Evolutionary conservation across 2,797 vertebrate species (phyloP).

Genomic region (Malurus leucopterus): DNA sequence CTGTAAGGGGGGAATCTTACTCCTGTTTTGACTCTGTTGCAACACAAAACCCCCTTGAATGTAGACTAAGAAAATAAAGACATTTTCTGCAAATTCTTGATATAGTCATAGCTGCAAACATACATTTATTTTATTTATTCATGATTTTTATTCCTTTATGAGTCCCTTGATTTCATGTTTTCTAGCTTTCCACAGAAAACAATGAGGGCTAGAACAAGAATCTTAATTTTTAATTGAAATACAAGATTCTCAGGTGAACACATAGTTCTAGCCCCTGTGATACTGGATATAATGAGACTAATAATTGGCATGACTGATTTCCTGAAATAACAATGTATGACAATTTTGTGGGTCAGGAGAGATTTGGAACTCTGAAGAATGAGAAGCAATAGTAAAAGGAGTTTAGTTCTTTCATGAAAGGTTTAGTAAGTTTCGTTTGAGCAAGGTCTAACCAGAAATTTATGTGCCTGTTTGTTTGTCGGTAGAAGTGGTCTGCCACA

Average conservation of each 20-base stretch:
- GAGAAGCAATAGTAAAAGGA: neutral
- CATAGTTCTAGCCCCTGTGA: neutral
- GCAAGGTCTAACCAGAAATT: neutral
- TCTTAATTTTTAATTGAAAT: neutral
- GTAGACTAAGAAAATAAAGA: neutral
- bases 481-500: neutral
- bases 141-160: neutral
- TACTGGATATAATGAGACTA: neutral
- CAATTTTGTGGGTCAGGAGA: constrained; percentile 8
- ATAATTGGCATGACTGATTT: constrained; percentile 2
- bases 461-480: constrained; percentile 20
- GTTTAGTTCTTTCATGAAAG: neutral
- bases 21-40: neutral
- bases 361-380: neutral
- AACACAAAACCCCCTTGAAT: neutral
- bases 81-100: neutral
- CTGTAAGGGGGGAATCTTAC: neutral
- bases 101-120: neutral
- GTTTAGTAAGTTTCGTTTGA: neutral
- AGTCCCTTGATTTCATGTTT: neutral
- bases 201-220: neutral
- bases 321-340: neutral
- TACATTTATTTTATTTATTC: neutral
- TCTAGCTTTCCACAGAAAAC: neutral
- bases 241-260: neutral